Percentiles rank a stretch among this genome's conserved stretches.
Conservation (phyloP, 1,140 invertebrate genomes). For the Eumeta japonica region DNA sequence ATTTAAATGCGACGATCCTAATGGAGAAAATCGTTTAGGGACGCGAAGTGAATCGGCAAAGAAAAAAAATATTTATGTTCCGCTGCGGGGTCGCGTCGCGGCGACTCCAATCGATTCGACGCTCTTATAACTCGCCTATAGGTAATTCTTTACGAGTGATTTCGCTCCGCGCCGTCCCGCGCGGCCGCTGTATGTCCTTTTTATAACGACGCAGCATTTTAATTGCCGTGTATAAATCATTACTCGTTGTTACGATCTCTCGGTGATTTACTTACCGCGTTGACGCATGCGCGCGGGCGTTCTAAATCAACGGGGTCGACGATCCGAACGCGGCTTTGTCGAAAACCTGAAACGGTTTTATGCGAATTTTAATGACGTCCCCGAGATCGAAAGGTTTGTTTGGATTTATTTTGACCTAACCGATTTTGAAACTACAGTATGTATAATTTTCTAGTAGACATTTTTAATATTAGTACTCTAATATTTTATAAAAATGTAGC, state of each 20-base stretch:
- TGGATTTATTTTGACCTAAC: no score
- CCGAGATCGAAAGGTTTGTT: slow-evolving; percentile 34
- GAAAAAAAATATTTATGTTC: slow-evolving; percentile 47
- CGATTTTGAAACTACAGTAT: no score
- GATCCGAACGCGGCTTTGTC: slow-evolving; percentile 24
- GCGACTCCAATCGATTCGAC: slow-evolving; percentile 46
- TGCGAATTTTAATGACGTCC: slow-evolving; percentile 45
- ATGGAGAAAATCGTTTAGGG: slow-evolving; percentile 15
- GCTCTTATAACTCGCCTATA: no score
- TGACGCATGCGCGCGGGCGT: slow-evolving; percentile 36
- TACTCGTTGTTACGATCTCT: slow-evolving; percentile 36
- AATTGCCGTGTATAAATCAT: slow-evolving; percentile 53
- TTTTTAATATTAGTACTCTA: no score
- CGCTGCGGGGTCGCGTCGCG: slow-evolving; percentile 19
- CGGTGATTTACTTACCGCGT: slow-evolving; percentile 51
- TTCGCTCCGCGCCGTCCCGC: slow-evolving; percentile 6
- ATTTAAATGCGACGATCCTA: slow-evolving; percentile 44
- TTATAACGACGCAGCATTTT: slow-evolving; percentile 34
- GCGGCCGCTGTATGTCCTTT: slow-evolving; percentile 14
- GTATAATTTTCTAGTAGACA: no score
- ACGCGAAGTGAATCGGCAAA: slow-evolving; percentile 26
- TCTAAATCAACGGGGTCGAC: slow-evolving; percentile 9
- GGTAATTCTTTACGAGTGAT: slow-evolving; percentile 25
- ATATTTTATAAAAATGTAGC: no score
- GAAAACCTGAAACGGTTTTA: slow-evolving; percentile 27